Conservation (phyloP, 2,797 vertebrate species). For the Coracias cyanogaster region DNA sequence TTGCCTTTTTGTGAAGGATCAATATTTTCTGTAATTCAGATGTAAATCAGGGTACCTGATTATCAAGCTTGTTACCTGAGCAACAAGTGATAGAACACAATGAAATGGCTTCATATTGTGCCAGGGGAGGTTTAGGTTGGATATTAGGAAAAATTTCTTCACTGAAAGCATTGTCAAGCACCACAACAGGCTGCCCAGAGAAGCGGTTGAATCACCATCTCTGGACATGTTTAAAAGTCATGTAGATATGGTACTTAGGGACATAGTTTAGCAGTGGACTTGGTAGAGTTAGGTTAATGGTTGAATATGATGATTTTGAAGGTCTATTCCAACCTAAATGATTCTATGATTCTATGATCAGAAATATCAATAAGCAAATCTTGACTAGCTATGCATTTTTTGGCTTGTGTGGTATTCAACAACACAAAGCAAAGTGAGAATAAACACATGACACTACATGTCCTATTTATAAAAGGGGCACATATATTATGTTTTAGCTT, state of each 20-base stretch:
- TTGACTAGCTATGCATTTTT: neutral
- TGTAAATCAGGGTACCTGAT: slow-evolving; percentile 26
- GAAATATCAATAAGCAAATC: slow-evolving; percentile 18
- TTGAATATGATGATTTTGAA: neutral
- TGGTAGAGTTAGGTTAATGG: neutral
- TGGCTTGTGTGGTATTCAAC: neutral
- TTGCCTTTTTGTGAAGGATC: slow-evolving; percentile 19
- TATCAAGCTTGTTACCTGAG: neutral
- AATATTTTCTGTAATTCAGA: slow-evolving; percentile 44
- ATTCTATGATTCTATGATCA: neutral
- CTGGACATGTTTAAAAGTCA: neutral
- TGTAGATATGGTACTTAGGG: no score
- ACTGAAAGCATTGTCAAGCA: neutral
- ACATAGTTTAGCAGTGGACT: neutral
- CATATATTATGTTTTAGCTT: neutral
- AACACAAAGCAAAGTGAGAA: neutral
- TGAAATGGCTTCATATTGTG: neutral
- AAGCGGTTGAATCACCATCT: no score
- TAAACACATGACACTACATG: neutral
- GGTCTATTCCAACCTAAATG: neutral
- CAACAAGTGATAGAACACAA: neutral
- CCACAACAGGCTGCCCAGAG: neutral
- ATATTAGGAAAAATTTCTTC: neutral
- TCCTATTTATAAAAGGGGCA: neutral
- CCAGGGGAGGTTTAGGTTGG: neutral